phyloP scores from a whole-genome alignment of 2,888 invertebrate species.

The Epinotia nisella region DNA sequence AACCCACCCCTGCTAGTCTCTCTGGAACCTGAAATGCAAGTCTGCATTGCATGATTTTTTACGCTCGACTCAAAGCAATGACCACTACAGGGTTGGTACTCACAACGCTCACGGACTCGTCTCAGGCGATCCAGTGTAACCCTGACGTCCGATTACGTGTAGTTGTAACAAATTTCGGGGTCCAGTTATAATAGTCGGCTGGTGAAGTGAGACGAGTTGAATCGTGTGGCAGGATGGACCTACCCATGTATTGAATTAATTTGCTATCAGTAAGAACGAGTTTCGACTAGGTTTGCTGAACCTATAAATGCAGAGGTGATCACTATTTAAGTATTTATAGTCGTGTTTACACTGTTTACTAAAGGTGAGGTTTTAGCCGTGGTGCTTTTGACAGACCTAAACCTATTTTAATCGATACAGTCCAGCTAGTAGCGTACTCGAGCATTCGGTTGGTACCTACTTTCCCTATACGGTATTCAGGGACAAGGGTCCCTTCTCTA shows the following conservation, averaged over 20 bases:
- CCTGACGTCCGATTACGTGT: not conserved
- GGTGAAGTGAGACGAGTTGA: not conserved
- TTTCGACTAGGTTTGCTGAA: constrained; percentile 26
- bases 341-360: constrained; percentile 8
- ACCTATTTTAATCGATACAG: too few species aligned
- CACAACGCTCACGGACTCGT: not conserved
- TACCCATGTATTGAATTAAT: constrained; percentile 29
- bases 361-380: not conserved
- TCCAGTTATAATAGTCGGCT: too few species aligned
- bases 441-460: too few species aligned
- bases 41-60: constrained; percentile 33
- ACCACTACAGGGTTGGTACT: not conserved
- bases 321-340: constrained; percentile 2
- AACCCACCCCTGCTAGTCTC: not conserved
- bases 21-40: constrained; percentile 9
- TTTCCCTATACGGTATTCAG: too few species aligned
- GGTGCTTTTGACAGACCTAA: too few species aligned
- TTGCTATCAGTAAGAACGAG: constrained; percentile 21
- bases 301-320: constrained; percentile 2
- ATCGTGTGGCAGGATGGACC: not conserved
- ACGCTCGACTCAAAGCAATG: constrained; percentile 19
- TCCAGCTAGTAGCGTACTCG: too few species aligned
- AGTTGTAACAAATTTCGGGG: not conserved
- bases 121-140: not conserved
- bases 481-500: too few species aligned